These are phyloP conservation scores for Sphaerodactylus townsendi DNA, from an alignment of 2,113 vertebrate genomes.

Conservation along the genomic window DNA sequence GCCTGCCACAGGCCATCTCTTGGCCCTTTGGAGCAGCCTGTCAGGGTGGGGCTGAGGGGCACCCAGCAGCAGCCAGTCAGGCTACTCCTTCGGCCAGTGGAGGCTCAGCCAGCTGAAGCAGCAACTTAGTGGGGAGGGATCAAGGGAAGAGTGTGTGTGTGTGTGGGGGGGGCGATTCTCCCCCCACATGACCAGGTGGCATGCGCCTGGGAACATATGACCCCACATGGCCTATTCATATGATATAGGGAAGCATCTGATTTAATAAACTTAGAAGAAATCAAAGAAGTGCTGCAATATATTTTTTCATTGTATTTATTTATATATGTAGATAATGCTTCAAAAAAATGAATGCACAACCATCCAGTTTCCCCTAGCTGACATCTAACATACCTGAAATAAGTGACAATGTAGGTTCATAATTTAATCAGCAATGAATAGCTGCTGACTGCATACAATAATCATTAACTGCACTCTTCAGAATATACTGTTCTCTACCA, in stretches of 20 bases:
- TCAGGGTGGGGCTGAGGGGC: too few relatives aligned
- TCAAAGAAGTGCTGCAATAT: background rate
- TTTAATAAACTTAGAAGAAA: background rate
- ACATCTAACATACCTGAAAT: slow-evolving; percentile 7
- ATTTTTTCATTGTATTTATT: background rate
- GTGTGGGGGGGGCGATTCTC: too few relatives aligned
- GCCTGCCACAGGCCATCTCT: too few relatives aligned
- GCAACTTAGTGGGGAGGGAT: too few relatives aligned
- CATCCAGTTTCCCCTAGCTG: slow-evolving; percentile 37
- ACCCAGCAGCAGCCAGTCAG: too few relatives aligned
- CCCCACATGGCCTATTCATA: too few relatives aligned
- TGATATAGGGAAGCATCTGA: background rate
- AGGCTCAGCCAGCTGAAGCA: too few relatives aligned
- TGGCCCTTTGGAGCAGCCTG: too few relatives aligned
- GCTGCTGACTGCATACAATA: slow-evolving; percentile 55
- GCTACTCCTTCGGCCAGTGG: too few relatives aligned
- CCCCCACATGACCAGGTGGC: too few relatives aligned
- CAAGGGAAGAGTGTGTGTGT: too few relatives aligned
- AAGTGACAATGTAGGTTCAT: slow-evolving; percentile 27
- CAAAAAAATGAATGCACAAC: background rate
- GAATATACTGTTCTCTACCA: background rate
- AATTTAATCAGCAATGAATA: slow-evolving; percentile 36
- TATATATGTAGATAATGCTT: background rate
- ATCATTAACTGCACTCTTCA: slow-evolving; percentile 27
- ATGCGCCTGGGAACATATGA: too few relatives aligned